Base-by-base conservation (phyloP, 2,888 invertebrate genomes). In the Theretra japonica region DNA sequence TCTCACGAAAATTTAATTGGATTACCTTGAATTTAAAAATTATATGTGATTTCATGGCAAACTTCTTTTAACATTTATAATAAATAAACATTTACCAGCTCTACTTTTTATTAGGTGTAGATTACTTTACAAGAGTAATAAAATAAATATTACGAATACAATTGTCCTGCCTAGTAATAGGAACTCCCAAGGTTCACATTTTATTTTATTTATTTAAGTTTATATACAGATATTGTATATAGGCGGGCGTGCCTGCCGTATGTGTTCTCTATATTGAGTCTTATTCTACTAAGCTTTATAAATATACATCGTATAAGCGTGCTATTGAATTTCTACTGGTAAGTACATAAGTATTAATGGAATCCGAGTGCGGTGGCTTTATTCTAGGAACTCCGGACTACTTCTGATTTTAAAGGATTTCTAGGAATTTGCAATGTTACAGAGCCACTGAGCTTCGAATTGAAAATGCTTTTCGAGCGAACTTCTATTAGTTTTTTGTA, bases 341-440 rank as follows among this genome's bases (percentile, higher is more conserved):
- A 19, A 28, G 23, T 65, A 33, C 62, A 30, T 60, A 78, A 76
- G 85, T 82, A 86, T 88, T 90, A 88, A 89, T 89, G 85, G 88
- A 89, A 89, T 89, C 88, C 88, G 84, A 81, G 83, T 82, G 88
- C 85, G 88, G 89, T 88, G 88, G 87, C 84, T 86, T 73, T 71
- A 53, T 53, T 53, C 53, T 53, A 53, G 82, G 77, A 73, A 77
- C 75, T 78, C 82, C 83, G 83, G 82, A 88, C 86, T 83, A 85
- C 85, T 84, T 72, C 82, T 83, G 53, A 53, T 53, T 53, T 53
- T 58, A 25, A 41, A 65, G 41, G n/a, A 65, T 65, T 41, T 65
- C 41, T 65, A 23, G 41, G 41, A 41, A 65, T 65, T 30, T 62
- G 33, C 11, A 30, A 69, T 23, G 23, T 23, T 48, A 41, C 33